These are phyloP conservation scores for Cygnus olor DNA, from an alignment of 2,797 vertebrate genomes.

Conservation along the genomic window DNA sequence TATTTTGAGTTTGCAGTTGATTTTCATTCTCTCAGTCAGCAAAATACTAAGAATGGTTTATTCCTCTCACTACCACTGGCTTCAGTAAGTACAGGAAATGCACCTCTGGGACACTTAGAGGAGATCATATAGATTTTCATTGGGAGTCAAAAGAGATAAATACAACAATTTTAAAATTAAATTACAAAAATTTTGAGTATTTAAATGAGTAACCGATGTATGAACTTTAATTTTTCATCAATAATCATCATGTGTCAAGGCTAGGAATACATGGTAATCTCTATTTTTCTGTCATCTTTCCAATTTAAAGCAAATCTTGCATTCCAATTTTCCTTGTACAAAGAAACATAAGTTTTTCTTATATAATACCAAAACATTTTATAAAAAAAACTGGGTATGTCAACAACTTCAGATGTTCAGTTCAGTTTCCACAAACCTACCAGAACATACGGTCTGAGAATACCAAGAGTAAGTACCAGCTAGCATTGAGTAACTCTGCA, in stretches of 20 bases:
- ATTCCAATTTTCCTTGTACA: background rate
- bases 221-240: background rate
- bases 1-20: background rate
- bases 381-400: background rate
- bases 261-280: background rate
- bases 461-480: background rate
- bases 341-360: background rate
- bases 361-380: background rate
- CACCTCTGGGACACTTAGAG: background rate
- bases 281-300: background rate
- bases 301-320: background rate
- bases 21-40: background rate
- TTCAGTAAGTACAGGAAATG: background rate
- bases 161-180: background rate
- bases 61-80: background rate
- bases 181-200: background rate
- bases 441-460: background rate
- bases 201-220: background rate
- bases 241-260: background rate
- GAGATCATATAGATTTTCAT: background rate
- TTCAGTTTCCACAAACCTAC: background rate
- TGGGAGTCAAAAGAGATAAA: background rate
- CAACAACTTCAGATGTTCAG: background rate
- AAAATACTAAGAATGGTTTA: background rate
- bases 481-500: accelerated